Base-by-base conservation (phyloP, 2,888 invertebrate genomes). In the Orchesella flavescens region DNA sequence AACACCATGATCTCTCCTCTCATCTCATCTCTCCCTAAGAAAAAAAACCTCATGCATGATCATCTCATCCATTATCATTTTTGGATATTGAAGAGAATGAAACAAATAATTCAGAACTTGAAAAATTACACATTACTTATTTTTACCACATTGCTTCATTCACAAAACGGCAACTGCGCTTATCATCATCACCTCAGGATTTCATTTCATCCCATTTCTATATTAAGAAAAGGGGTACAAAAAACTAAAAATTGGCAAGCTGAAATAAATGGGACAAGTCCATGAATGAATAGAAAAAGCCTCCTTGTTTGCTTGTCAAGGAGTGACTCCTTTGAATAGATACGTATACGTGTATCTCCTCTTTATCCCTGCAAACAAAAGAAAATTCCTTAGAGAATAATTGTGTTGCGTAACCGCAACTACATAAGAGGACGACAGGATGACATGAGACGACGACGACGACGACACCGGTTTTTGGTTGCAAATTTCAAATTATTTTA, bases 181-280 rank as follows among this genome's bases (percentile, higher is more conserved):
- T n/a, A 49, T 49, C 12, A 49, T 49, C 12, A 49, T 49, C 49
- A 4, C 34, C 34, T 34, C 34, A 34, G 34, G 34, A 49, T 49
- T 49, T 49, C 44, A 44, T 44, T 44, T 44, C 49, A 49, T 49
- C 49, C 49, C 49, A 49, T 49, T 3, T 3, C 49, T 49, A 49
- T 49, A 15, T 49, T 12, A 49, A 12, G n/a, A 49, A 49, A 49
- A 49, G 3, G 34, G 34, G 34, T 34, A 4, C 2, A 2, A 34
- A 34, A 34, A 2, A 34, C 34, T 34, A 34, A 7, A 65, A 34
- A 34, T 63, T 34, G 34, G 19, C 46, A 72, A 72, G 44, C 44
- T 72, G 59, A 72, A 72, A 72, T 72, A 72, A 72, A 72, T 72
- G 72, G 72, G 72, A 72, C 72, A 72, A 72, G 73, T 61, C 73